These are phyloP conservation scores for Pasiphila rectangulata DNA, from an alignment of 2,888 invertebrate genomes.

Conservation along the genomic window DNA sequence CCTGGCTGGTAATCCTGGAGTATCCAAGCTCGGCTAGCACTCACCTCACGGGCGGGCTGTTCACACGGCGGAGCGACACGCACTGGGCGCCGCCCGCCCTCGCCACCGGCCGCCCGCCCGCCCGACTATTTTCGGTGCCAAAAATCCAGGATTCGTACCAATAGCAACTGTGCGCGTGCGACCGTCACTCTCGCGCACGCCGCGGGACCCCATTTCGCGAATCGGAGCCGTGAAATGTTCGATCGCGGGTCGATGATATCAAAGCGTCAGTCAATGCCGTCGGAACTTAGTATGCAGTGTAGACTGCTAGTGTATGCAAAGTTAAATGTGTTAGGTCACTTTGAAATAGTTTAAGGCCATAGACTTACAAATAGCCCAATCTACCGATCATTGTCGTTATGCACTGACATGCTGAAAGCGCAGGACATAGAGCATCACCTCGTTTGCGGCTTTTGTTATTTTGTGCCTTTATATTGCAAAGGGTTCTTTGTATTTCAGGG, in stretches of 20 bases:
- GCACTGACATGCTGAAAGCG: too few species aligned
- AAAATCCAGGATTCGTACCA: slow-evolving; percentile 67
- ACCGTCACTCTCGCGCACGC: slow-evolving; percentile 62
- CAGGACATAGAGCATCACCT: too few species aligned
- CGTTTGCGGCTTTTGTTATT: too few species aligned
- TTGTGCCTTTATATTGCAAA: too few species aligned
- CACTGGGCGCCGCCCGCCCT: slow-evolving; percentile 73
- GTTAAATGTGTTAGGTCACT: not conserved
- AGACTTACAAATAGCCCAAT: too few species aligned
- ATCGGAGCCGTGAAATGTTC: slow-evolving; percentile 38
- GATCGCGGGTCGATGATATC: slow-evolving; percentile 31
- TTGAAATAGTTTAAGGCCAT: too few species aligned
- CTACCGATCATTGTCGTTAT: too few species aligned
- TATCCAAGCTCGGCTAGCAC: slow-evolving; percentile 58
- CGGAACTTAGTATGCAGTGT: slow-evolving; percentile 8
- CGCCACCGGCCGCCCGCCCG: slow-evolving; percentile 63
- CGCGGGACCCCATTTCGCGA: slow-evolving; percentile 26
- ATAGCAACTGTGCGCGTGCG: slow-evolving; percentile 20
- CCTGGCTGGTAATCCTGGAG: slow-evolving; percentile 42
- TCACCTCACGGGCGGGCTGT: slow-evolving; percentile 78
- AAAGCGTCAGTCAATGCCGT: slow-evolving; percentile 33
- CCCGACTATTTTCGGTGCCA: slow-evolving; percentile 80
- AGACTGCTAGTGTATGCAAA: not conserved
- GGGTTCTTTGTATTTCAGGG: too few species aligned
- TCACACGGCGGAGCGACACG: slow-evolving; percentile 81